Conservation (phyloP, 2,113 vertebrate species). For the Oxyura jamaicensis region DNA sequence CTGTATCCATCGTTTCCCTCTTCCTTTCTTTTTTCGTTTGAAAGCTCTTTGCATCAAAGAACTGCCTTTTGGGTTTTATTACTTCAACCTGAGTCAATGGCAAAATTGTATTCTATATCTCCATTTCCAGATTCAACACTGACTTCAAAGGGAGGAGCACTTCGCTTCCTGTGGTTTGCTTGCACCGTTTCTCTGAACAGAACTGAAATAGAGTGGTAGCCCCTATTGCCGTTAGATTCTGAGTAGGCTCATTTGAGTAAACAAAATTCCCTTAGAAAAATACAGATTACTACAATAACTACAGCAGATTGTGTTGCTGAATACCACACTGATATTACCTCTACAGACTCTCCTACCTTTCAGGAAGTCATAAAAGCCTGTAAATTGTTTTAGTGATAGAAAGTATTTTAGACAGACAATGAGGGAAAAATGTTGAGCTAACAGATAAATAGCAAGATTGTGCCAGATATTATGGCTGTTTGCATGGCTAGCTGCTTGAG, state of each 20-base stretch:
- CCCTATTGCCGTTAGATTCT: neutral
- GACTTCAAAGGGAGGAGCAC: neutral
- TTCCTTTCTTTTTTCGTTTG: neutral
- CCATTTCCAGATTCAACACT: neutral
- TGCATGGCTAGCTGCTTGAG: constrained; percentile 25
- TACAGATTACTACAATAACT: neutral
- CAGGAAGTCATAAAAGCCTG: neutral
- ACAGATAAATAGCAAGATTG: constrained; percentile 12
- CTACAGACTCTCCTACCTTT: neutral
- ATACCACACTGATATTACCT: neutral
- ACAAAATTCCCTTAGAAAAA: neutral
- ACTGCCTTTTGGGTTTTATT: neutral
- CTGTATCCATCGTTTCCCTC: neutral
- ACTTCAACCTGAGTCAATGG: neutral
- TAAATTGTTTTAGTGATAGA: neutral
- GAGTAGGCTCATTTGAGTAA: neutral
- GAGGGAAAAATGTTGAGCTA: constrained; percentile 4
- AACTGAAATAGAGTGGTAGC: neutral
- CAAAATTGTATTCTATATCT: neutral
- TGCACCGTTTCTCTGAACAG: neutral
- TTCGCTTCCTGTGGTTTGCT: neutral
- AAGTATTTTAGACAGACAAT: constrained; percentile 20
- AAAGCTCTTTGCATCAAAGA: neutral
- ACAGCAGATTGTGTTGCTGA: neutral
- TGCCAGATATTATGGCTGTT: constrained; percentile 17